A percentile compares a stretch with the other conserved stretches of the same genome.
phyloP scores from a whole-genome alignment of 2,113 vertebrate species.

The Pleuronectes platessa region DNA sequence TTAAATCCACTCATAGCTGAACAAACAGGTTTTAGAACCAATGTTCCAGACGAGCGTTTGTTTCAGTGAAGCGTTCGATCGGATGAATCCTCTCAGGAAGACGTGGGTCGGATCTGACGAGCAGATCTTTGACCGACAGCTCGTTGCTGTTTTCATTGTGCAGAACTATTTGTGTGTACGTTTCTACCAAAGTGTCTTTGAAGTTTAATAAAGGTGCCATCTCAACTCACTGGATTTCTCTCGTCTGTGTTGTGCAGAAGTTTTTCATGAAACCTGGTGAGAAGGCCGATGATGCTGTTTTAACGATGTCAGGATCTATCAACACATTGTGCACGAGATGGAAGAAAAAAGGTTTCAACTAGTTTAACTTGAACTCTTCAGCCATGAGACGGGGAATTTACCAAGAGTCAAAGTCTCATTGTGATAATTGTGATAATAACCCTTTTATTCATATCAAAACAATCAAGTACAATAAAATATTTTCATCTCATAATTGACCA shows the following conservation, averaged over 20 bases:
- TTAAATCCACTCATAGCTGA: no score
- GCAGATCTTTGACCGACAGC: not conserved
- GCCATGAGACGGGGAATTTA: no score
- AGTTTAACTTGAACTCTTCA: no score
- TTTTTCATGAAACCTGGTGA: no score
- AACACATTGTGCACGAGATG: no score
- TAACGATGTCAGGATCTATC: no score
- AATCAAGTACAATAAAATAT: constrained; percentile 77
- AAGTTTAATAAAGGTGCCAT: constrained; percentile 31
- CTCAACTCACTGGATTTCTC: not conserved
- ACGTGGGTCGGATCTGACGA: not conserved
- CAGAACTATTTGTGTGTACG: not conserved
- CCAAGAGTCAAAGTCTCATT: not conserved
- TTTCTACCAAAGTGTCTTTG: not conserved
- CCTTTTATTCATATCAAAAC: constrained; percentile 76
- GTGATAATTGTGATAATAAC: constrained; percentile 21
- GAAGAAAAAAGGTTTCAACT: no score
- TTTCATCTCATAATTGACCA: constrained; percentile 70
- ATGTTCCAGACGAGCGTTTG: not conserved
- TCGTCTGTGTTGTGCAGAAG: not conserved
- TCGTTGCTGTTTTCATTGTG: not conserved
- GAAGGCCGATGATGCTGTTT: no score
- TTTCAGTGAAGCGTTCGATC: not conserved
- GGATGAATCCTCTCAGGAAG: constrained; percentile 11
- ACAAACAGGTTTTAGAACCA: no score